Percentiles rank a stretch among this genome's conserved stretches.
Conservation (phyloP, 1,140 invertebrate species). For the Brachionus sp. region DNA sequence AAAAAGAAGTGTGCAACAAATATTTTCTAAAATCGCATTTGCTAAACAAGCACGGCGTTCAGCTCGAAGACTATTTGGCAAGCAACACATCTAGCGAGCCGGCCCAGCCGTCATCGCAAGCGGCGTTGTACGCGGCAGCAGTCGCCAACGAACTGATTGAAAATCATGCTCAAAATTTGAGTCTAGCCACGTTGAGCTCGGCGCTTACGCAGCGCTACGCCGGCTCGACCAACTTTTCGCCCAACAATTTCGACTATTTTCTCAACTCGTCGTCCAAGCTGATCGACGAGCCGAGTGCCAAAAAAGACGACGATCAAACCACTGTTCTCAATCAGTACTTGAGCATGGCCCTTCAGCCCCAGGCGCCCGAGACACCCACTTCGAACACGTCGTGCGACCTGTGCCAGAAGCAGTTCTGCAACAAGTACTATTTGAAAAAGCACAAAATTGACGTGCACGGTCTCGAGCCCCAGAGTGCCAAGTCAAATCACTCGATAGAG, state of each 20-base stretch:
- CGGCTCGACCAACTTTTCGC: not conserved
- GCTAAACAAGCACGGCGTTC: slow-evolving; percentile 32
- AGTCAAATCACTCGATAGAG: not conserved
- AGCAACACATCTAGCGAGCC: slow-evolving; percentile 18
- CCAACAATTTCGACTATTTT: slow-evolving; percentile 16
- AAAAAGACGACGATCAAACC: not conserved
- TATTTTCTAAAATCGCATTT: slow-evolving; percentile 53
- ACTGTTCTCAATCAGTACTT: slow-evolving; percentile 20
- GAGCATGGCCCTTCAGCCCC: not conserved
- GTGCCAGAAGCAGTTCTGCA: slow-evolving; percentile 46
- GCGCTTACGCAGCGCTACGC: not conserved
- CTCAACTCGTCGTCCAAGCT: not conserved
- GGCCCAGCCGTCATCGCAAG: not conserved
- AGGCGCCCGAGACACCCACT: not conserved
- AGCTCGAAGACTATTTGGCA: slow-evolving; percentile 28
- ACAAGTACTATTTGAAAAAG: slow-evolving; percentile 46
- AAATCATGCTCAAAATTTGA: slow-evolving; percentile 19
- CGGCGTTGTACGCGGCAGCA: not conserved
- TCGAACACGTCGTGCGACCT: slow-evolving; percentile 33
- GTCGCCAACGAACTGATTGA: slow-evolving; percentile 26
- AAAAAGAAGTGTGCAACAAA: slow-evolving; percentile 63
- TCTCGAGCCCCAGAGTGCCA: not conserved
- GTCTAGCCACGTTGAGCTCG: not conserved
- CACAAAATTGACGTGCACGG: slow-evolving; percentile 45
- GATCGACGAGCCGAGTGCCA: not conserved